Evolutionary conservation across 2,888 invertebrate genomes (phyloP), one percentile per base, ranked within the genome.

Genomic region (Dasypogon diadema): DNA sequence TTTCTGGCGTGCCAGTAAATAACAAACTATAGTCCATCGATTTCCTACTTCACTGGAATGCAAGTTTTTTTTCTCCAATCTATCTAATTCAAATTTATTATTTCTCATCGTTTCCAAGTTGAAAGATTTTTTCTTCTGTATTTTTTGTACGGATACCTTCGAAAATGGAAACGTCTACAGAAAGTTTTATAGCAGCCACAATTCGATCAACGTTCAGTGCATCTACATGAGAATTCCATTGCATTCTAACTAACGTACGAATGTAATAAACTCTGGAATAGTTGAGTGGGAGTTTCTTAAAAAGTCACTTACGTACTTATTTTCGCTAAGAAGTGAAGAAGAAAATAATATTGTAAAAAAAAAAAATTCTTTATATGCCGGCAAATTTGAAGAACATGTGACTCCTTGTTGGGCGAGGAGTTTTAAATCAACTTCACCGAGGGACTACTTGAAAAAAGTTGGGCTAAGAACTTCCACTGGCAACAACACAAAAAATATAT

Each of bases 341-440:
- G 14, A 48, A 48, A 42, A 63, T 18, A 12, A 37, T 12, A 30
- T 63, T n/a, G 34, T n/a, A n/a, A 37, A 21, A 34, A 63, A 6
- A 34, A 21, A 26, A 26, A 22, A 26, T 26, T 56, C 30, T 51
- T 54, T 54, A 21, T 70, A 18, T 73, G 48, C 58, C 18, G 48
- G 48, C 74, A 58, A 58, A 74, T 74, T 74, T 74, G 58, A 74
- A n/a, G 30, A 74, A 74, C 74, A 74, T 74, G 74, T 74, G 74
- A 74, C 74, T 74, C 60, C 54, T 70, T 54, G 51, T 70, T 70
- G 51, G n/a, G 16, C 54, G 34, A 54, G 54, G 70, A 70, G 68
- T 68, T 68, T n/a, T 68, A 54, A 70, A 70, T 70, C 70, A 70
- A 54, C 70, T 54, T 46, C 34, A 21, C 16, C 34, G 14, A 24